Base-by-base conservation (phyloP, 2,797 vertebrate genomes). In the Paedocypris micromegethes region DNA sequence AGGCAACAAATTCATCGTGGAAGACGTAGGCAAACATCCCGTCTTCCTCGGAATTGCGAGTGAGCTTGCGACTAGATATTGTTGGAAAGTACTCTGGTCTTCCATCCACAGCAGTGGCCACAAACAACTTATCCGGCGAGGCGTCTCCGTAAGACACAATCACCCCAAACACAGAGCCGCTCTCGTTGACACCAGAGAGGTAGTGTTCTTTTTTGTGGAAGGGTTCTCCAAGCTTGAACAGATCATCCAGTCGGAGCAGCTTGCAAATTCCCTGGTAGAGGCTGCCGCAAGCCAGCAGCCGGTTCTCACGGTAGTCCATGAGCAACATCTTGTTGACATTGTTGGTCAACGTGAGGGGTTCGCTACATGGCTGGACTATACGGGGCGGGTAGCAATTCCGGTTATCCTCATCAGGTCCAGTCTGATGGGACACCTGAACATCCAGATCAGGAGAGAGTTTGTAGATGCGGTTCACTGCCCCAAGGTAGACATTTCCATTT, bases 201-300 rank as follows among this genome's bases (percentile, higher is more conserved):
- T 99, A 98, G 81, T 99, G 97, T 77, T 99, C 97, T 85, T 98
- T 98, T 85, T 97, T 96, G 83, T 99, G 97, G 70, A 92, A 98
- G 40, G 97, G 97, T 76, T 99, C 97, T 59, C 94, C 97, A 2
- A 98, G 88, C 79, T 99, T 99, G 83, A 99, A 99, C 63, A 99
- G 96, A 84, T 99, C 96, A 53, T 98, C 94, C 66, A 99, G 85
- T 73, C 95, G 90, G 58, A 99, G 89, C 41, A 99, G 92, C 79
- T 99, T 98, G 79, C 97, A 99, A 80, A 98, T 97, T 47, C 97
- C 97, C 84, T 99, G 97, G 80, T 97, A 98, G 37, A 98, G 89
- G 72, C 95, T 98, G 49, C 97, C 97, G 2, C 97, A 99, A 0
- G 97, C 97, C 55, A 99, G 90, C 79, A 99, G 84, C 45, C 97